Evolutionary conservation across 2,797 vertebrate species (phyloP), one percentile per base, ranked within the genome.

Genomic region (Gephyroberyx darwinii): DNA sequence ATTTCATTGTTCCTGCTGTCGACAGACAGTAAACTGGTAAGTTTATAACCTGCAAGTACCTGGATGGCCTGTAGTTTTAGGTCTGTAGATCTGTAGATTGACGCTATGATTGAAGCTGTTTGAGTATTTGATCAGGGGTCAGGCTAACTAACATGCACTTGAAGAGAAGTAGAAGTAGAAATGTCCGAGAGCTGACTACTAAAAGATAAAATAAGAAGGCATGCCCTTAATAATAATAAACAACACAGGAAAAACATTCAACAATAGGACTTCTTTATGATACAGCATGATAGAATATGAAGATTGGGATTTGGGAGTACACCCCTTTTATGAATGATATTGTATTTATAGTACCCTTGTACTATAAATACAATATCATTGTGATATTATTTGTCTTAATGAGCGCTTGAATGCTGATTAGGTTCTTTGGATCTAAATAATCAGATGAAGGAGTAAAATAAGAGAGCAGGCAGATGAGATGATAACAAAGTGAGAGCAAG

Each of bases 381-480:
- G 22, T 62, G 26, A 22, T 16, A 5, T 17, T 50, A 5, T 74
- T 62, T 39, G 17, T n/a, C 54, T 9, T 66, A 71, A 78, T 17
- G 3, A 71, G 43, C 14, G 39, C 19, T 56, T 69, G 54, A 35
- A 72, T 65, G 65, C 45, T 47, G 53, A 84, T 68, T 33, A 43
- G 47, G 55, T 61, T 54, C 26, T 53, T 65, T 81, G 48, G 47
- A 55, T 55, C 47, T 56, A 31, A 80, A 75, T 72, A 75, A 78
- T 67, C 58, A 80, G 53, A 63, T 41, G 35, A 70, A 20, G 26
- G 47, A 65, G 62, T 33, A 47, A 31, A 71, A 48, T 17, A 62
- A 52, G 65, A 64, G 45, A 70, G 52, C 39, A 37, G 9, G 65
- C 6, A 19, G 37, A 70, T 48, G 41, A 35, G 20, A 30, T 5